phyloP scores from a whole-genome alignment of 35 echinoderm and acorn worm species.

The Stichopus chloronotus region DNA sequence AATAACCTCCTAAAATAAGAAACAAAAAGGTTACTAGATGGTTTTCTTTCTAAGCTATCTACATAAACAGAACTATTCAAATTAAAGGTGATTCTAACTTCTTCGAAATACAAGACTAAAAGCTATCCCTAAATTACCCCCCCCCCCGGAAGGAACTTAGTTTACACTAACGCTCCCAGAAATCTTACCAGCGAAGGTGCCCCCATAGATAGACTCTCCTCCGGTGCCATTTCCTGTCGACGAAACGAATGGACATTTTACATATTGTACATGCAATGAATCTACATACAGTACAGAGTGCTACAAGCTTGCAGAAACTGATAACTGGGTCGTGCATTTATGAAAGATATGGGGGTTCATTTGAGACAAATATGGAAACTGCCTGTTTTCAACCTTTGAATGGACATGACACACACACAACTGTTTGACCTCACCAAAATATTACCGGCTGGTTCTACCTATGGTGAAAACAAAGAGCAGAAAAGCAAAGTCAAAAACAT shows the following conservation, averaged over 20 bases:
- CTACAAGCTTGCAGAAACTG: too few species aligned
- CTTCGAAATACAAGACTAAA: too few species aligned
- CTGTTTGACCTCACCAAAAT: not conserved
- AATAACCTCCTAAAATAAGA: too few species aligned
- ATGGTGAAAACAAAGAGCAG: not conserved
- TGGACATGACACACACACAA: not conserved
- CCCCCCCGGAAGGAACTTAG: too few species aligned
- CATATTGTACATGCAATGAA: not conserved
- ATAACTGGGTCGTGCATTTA: too few species aligned
- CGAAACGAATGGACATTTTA: not conserved
- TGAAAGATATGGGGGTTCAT: not conserved
- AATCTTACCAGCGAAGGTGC: slow-evolving; percentile 91
- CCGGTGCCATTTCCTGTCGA: slow-evolving; percentile 92
- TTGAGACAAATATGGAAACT: not conserved
- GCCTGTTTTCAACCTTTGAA: not conserved
- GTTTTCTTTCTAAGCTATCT: too few species aligned
- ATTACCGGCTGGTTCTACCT: not conserved
- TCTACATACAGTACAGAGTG: too few species aligned
- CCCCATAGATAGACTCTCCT: slow-evolving; percentile 97
- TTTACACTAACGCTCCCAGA: not conserved
- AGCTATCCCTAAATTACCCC: too few species aligned
- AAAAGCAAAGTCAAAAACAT: not conserved
- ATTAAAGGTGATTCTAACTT: too few species aligned
- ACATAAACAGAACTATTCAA: too few species aligned
- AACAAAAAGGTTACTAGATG: too few species aligned